Evolutionary conservation across 2,797 vertebrate species (phyloP), one percentile per base, ranked within the genome.

Genomic region (Gallinago stenura): DNA sequence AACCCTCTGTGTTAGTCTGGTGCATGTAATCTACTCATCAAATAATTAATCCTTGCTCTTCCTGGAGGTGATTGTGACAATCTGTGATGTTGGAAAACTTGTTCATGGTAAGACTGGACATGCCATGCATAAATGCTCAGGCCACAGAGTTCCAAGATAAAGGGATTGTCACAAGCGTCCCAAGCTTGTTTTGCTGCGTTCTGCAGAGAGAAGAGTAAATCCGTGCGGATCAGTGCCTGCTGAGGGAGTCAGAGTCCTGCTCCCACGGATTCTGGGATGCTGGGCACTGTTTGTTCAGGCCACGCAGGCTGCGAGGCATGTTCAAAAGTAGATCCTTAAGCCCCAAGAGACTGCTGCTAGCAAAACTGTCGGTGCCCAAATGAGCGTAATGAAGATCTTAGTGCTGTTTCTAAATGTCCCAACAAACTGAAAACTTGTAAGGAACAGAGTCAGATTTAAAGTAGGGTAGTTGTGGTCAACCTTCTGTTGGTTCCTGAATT

Each of bases 281-380:
- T 90, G 80, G 57, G 25, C 56, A 13, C 25, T 46, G 45, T 11
- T 48, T 46, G 50, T 9, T 48, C 18, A 33, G 41, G 61, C 68
- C 1, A 1, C 7, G 2, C 0, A 0, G 11, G 22, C 51, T 46
- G 41, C 3, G 2, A 66, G 37, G 54, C 37, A 2, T 3, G 6
- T 83, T 76, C 54, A 43, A 75, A 90, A 89, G 45, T 62, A 83
- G n/a, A 50, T 87, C 14, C 15, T 75, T 50, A 26, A 92, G 48
- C 26, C 58, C 7, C 28, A 28, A 9, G 62, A 83, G 45, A 19
- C 24, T 84, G 58, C 73, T 92, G 54, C 61, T 45, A 56, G 54
- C 70, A 82, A 33, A 87, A 14, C 31, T 83, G 26, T 54, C 18
- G 24, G 22, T 79, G 43, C 60, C 60, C n/a, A n/a, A 37, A 26